These are phyloP conservation scores for Alcedo quadribrachys DNA, from an alignment of 2,797 vertebrate species.

Conservation along the genomic window DNA sequence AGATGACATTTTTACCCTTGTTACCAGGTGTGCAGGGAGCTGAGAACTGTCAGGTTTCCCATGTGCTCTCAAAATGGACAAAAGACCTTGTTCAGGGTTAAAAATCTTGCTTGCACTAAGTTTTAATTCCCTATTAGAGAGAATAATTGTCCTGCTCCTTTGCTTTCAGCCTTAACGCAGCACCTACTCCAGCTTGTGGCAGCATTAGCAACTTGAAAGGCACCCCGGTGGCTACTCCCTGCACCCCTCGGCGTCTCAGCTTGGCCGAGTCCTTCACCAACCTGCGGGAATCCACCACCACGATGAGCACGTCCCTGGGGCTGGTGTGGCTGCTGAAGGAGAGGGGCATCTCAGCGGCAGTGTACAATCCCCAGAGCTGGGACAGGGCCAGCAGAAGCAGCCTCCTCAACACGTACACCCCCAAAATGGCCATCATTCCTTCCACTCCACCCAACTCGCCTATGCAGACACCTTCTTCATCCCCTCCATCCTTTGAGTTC, in stretches of 20 bases:
- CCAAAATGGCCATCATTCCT: slow-evolving; percentile 82
- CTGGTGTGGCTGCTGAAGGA: slow-evolving; percentile 93
- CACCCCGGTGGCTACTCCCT: slow-evolving; percentile 90
- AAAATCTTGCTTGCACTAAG: neutral
- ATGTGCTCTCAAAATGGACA: neutral
- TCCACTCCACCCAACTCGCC: slow-evolving; percentile 93
- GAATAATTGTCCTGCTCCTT: slow-evolving; percentile 37
- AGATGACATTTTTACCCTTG: neutral
- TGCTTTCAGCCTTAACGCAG: slow-evolving; percentile 86
- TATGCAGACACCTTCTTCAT: slow-evolving; percentile 80
- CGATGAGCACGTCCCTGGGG: slow-evolving; percentile 95
- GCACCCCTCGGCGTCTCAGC: slow-evolving; percentile 93
- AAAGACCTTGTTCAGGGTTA: neutral
- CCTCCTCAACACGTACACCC: slow-evolving; percentile 79
- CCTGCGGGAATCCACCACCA: slow-evolving; percentile 92
- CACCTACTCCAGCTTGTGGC: slow-evolving; percentile 80
- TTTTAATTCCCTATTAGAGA: neutral
- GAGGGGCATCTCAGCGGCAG: slow-evolving; percentile 90
- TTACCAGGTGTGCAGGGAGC: neutral
- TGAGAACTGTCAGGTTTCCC: neutral
- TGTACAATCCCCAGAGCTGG: slow-evolving; percentile 93
- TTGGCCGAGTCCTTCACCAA: slow-evolving; percentile 95
- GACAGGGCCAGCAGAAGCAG: slow-evolving; percentile 82
- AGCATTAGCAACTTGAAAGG: slow-evolving; percentile 83
- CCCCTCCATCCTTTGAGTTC: slow-evolving; percentile 86